Percentiles rank a stretch among this genome's conserved stretches.
phyloP scores from a whole-genome alignment of 2,888 invertebrate species.

The Operophtera brumata region DNA sequence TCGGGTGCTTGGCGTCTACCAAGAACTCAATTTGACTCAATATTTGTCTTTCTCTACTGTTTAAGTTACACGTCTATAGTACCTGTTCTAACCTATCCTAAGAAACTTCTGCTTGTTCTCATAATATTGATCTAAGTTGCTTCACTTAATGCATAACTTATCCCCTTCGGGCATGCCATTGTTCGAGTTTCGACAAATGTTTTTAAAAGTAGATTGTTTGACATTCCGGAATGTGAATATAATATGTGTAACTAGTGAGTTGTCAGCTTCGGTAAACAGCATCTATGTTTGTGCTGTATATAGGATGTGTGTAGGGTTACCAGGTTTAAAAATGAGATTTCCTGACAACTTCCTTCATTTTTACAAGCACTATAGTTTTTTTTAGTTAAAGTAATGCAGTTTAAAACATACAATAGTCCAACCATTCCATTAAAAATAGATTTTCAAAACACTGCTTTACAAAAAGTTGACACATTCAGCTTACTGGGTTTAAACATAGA shows the following conservation, averaged over 20 bases:
- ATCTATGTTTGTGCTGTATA: not conserved
- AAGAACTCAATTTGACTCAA: slow-evolving; percentile 64
- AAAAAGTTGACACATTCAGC: too few species aligned
- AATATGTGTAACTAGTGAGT: slow-evolving; percentile 42
- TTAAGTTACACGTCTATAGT: slow-evolving; percentile 57
- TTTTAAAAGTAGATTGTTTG: slow-evolving; percentile 45
- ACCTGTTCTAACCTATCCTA: slow-evolving; percentile 51
- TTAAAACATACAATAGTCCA: too few species aligned
- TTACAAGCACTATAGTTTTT: too few species aligned
- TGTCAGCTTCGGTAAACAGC: slow-evolving; percentile 26
- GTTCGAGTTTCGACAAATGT: slow-evolving; percentile 47
- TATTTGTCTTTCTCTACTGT: slow-evolving; percentile 67
- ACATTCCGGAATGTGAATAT: slow-evolving; percentile 45
- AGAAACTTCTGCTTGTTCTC: slow-evolving; percentile 59
- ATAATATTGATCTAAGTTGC: slow-evolving; percentile 62
- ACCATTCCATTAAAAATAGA: too few species aligned
- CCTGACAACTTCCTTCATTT: too few species aligned
- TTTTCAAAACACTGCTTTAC: too few species aligned
- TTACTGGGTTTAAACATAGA: too few species aligned
- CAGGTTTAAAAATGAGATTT: too few species aligned
- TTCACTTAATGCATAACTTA: slow-evolving; percentile 51
- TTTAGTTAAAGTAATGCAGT: too few species aligned
- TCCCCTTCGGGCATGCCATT: slow-evolving; percentile 40
- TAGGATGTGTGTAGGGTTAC: too few species aligned
- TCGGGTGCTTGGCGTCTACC: slow-evolving; percentile 53